A percentile compares a stretch with the other conserved stretches of the same genome.
Evolutionary conservation across 2,888 invertebrate species (phyloP).

Genomic region (Formica aserva): DNA sequence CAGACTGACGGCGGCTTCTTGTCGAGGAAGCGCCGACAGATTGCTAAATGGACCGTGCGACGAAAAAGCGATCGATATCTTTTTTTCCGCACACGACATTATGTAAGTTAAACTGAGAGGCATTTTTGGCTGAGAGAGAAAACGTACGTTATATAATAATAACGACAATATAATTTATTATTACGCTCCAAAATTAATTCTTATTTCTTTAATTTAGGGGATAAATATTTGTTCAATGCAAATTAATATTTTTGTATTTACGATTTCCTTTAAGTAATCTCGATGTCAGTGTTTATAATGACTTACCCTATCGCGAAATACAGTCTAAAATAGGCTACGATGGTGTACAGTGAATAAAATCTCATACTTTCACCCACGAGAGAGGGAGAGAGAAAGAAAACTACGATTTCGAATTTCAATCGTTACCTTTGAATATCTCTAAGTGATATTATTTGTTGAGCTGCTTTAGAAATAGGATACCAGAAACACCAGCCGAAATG

Average conservation of each 20-base stretch:
- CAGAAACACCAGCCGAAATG: conserved; percentile 15
- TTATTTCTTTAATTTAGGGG: neutral
- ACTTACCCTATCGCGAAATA: neutral
- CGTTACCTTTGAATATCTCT: conserved; percentile 19
- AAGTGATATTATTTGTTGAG: conserved; percentile 25
- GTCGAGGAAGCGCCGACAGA: neutral
- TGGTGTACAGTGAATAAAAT: neutral
- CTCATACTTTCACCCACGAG: neutral
- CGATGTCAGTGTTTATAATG: neutral
- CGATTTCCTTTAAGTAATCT: neutral
- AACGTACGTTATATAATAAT: neutral
- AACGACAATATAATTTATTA: conserved; percentile 1
- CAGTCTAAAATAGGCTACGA: neutral
- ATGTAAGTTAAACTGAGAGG: neutral
- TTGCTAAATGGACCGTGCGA: conserved; percentile 26
- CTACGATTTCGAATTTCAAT: conserved; percentile 44
- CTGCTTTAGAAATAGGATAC: conserved; percentile 33
- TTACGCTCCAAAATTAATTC: neutral
- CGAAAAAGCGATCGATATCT: neutral
- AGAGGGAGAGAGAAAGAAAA: neutral
- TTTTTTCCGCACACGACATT: neutral
- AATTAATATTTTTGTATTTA: neutral
- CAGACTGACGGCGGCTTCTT: neutral
- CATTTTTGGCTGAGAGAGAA: neutral
- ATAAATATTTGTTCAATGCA: neutral